Evolutionary conservation across 2,888 invertebrate species (phyloP), one percentile per base, ranked within the genome.

Genomic region (Blera fallax): DNA sequence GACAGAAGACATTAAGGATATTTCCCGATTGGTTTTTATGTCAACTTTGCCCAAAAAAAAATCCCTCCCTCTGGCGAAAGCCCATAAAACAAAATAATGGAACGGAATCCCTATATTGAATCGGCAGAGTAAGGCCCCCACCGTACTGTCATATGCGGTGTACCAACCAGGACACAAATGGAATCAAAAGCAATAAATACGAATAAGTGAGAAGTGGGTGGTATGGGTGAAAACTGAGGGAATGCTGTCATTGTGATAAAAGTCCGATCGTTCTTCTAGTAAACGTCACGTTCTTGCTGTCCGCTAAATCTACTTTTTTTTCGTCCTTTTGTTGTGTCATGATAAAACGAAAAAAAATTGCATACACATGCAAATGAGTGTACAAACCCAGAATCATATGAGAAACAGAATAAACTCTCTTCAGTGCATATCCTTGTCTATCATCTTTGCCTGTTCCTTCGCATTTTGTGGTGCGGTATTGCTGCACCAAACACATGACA

Each of bases 1-100:
- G 77, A 76, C 84, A 76, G 62, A 78, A 79, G 79, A 84, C 83
- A 84, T 84, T 65, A 62, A 74, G 73, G 54, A 79, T 69, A 70
- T 76, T 76, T 65, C 70, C 76, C 73, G 70, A 85, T 80, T 58
- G 81, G 69, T 72, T 72, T 80, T 29, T 29, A 48, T 62, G n/a
- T 58, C 70, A 70, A 74, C 67, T 78, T 37, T 83, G 45, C 40
- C 73, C 73, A 40, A 16, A 72, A 70, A 56, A 45, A 72, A 45
- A 2, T 18, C 32, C 60, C 21, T 56, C 1, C n/a, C 37, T 10
- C n/a, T 14, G 40, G 14, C 14, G 40, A 40, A 62, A 16, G 73
- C 2, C 14, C 27, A 64, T 64, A 62, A 32, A 60, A 45, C 50
- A 52, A 50, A 40, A 37, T 37, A 37, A 37, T n/a, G 37, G 37